Evolutionary conservation across 2,113 vertebrate species (phyloP), one percentile per base, ranked within the genome.

Genomic region (Anoplopoma fimbria): DNA sequence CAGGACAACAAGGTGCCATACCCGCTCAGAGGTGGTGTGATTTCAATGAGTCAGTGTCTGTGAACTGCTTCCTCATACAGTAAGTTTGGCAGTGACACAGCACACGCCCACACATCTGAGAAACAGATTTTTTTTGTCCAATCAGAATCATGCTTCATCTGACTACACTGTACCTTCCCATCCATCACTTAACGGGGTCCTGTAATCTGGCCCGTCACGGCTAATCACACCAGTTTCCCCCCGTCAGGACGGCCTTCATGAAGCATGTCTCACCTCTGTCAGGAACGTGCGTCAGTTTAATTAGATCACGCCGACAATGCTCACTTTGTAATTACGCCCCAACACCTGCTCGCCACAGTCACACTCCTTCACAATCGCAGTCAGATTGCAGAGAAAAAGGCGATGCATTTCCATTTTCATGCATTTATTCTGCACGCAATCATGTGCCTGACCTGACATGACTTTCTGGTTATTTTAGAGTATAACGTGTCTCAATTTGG

Each of bases 251-350:
- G 23, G 25, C 27, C 27, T 53, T 49, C 13, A 12, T n/a, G 34
- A 71, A 25, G 51, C 65, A 40, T 29, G 23, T 45, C 72, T 71
- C 34, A 33, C 21, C 45, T 53, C 29, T 1, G 9, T 79, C 80
- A 72, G 69, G 69, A 83, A 45, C 42, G 49, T 33, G 57, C 13
- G 49, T 82, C 38, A 63, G 27, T 68, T 71, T 71, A 82, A 93
- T 86, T 83, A 82, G 34, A 88, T 85, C 61, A 80, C 49, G 45
- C 63, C 36, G 75, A 75, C 75, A 63, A 58, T 7, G 9, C 64
- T 78, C n/a, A 15, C 40, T 49, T n/a, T 71, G 47, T 69, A 45
- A 87, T 81, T 81, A 64, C 17, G 19, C 40, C 40, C n/a, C 40
- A 82, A 63, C 68, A 70, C 0, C 27, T 75, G 74, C 68, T 53